phyloP scores from a whole-genome alignment of 30 jellyfish, hydroid and myxozoan species.

The Pseudorhiza aurosa region DNA sequence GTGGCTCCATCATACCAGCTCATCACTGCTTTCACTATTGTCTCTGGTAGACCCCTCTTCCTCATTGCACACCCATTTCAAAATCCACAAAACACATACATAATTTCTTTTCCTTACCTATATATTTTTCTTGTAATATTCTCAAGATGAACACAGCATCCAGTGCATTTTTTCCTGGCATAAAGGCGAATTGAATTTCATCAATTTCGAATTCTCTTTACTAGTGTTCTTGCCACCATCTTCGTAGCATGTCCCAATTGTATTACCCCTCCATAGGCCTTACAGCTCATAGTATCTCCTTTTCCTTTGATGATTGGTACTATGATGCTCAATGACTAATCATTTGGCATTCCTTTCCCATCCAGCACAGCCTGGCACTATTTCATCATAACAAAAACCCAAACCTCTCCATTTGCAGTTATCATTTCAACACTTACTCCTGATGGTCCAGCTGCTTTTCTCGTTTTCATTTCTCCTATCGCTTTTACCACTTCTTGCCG shows the following conservation, averaged over 20 bases:
- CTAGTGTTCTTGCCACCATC: background rate
- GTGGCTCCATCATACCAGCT: background rate
- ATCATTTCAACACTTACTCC: background rate
- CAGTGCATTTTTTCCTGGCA: background rate
- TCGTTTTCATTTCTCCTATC: background rate
- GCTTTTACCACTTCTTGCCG: too few species aligned
- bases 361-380: background rate
- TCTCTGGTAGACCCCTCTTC: background rate
- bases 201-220: background rate
- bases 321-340: background rate
- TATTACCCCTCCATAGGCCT: background rate
- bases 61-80: constrained; percentile 1
- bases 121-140: background rate
- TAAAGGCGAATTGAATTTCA: background rate
- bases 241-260: background rate
- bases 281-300: background rate
- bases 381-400: background rate
- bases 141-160: constrained; percentile 1
- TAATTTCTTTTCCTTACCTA: background rate
- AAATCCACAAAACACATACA: background rate
- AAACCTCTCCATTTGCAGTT: background rate
- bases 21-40: background rate
- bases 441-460: background rate
- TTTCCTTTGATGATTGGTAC: background rate
- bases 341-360: background rate